Evolutionary conservation across 2,888 invertebrate genomes (phyloP).

Genomic region (Dendrolimus houi): DNA sequence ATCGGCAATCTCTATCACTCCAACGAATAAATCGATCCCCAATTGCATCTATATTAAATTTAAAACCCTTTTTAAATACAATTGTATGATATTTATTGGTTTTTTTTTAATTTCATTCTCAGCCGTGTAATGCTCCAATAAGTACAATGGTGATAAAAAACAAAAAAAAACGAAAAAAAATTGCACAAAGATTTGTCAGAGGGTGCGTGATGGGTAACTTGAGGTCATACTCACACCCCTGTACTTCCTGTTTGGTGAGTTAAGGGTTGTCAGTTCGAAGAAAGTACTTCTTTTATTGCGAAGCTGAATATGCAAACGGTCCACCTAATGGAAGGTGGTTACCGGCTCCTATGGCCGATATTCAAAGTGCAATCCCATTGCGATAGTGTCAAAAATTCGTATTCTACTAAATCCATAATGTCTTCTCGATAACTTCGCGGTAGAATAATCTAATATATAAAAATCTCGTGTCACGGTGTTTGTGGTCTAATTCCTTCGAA

Average conservation of each 20-base stretch:
- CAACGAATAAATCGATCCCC: conserved; percentile 33
- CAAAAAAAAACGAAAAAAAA: conserved; percentile 26
- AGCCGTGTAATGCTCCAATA: conserved; percentile 62
- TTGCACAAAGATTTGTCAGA: conserved; percentile 11
- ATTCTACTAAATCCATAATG: too few relatives aligned
- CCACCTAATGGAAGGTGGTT: too few relatives aligned
- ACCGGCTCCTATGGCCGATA: too few relatives aligned
- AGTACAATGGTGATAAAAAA: conserved; percentile 36
- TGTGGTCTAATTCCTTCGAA: too few relatives aligned
- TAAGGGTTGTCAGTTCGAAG: conserved; percentile 42
- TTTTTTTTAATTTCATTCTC: conserved; percentile 49
- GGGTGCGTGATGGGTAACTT: conserved; percentile 68
- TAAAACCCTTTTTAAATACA: conserved; percentile 71
- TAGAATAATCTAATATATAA: too few relatives aligned
- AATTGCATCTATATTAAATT: conserved; percentile 66
- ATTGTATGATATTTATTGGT: conserved; percentile 73
- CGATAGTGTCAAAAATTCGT: too few relatives aligned
- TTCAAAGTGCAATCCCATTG: too few relatives aligned
- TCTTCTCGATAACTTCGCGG: too few relatives aligned
- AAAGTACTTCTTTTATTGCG: not conserved
- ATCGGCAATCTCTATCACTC: conserved; percentile 2
- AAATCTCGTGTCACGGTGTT: too few relatives aligned
- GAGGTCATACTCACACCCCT: conserved; percentile 75
- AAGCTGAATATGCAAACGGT: too few relatives aligned
- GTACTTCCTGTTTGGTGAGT: conserved; percentile 54